Base-by-base conservation (phyloP, 1,140 invertebrate species). In the Cyphomyrmex costatus region DNA sequence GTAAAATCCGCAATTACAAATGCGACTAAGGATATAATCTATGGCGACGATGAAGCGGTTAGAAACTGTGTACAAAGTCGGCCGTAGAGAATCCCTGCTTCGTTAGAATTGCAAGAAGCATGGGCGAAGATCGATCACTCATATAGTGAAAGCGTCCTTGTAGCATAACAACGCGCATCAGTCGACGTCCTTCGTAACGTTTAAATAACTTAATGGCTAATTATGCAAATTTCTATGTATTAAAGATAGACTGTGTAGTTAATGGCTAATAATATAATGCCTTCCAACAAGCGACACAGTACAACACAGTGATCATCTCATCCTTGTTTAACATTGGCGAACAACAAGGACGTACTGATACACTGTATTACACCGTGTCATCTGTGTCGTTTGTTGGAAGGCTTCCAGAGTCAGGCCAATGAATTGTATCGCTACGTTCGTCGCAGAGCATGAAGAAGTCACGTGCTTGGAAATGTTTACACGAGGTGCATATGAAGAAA, bases 201-300 rank as follows among this genome's bases (percentile, higher is more conserved):
- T 79, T 80, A 58, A 86, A 86, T 60, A 70, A 68, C 76, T 80
- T 79, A 49, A 86, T 79, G 27, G 63, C 63, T 86, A 80, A 80
- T 79, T 78, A 82, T 86, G 76, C 58, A 78, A 65, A 83, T 83
- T 83, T 33, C 24, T 42, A 68, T 19, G 36, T 49, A 83, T 73
- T 70, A 70, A 79, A 53, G 46, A 30, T 42, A 46, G 53, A 30
- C 68, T 58, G 24, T 71, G 66, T 19, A n/a, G 53, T 60, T 71
- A 82, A 73, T 82, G 79, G 73, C 66, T 82, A 73, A 82, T 46
- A 24, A 82, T 60, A n/a, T n/a, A n/a, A n/a, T n/a, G n/a, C n/a
- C n/a, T n/a, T n/a, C n/a, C n/a, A n/a, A n/a, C n/a, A n/a, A n/a
- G n/a, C n/a, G n/a, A n/a, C n/a, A n/a, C n/a, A n/a, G n/a, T n/a